Evolutionary conservation across 2,797 vertebrate species (phyloP).

Genomic region (Morelia viridis): DNA sequence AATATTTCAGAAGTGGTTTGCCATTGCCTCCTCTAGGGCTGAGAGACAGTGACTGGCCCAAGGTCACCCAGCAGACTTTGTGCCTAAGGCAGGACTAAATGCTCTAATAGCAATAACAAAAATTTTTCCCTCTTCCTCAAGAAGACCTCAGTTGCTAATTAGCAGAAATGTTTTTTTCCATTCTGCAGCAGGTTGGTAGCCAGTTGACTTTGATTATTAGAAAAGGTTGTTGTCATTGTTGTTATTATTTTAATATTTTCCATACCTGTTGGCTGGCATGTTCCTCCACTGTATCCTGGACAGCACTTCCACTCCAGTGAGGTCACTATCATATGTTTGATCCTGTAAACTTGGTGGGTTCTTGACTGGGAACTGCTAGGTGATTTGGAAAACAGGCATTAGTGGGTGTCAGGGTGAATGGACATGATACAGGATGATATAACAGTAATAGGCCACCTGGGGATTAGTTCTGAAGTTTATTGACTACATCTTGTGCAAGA

Average conservation of each 20-base stretch:
- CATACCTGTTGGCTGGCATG: slow-evolving; percentile 72
- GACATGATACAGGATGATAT: slow-evolving; percentile 6
- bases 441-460: slow-evolving; percentile 14
- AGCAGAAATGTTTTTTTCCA: neutral
- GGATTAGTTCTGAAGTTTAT: slow-evolving; percentile 38
- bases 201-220: neutral
- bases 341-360: slow-evolving; percentile 71
- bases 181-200: neutral
- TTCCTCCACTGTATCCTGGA: slow-evolving; percentile 73
- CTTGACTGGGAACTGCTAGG: slow-evolving; percentile 67
- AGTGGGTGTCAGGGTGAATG: slow-evolving; percentile 25
- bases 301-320: slow-evolving; percentile 81
- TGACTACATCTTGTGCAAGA: slow-evolving; percentile 9
- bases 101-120: neutral
- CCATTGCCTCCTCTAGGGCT: too few species aligned
- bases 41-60: neutral
- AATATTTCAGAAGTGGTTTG: neutral
- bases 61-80: neutral
- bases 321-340: slow-evolving; percentile 79
- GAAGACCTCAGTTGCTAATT: neutral
- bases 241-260: neutral
- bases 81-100: neutral
- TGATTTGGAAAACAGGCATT: slow-evolving; percentile 34
- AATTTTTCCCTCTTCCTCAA: neutral
- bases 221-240: neutral